Evolutionary conservation across 2,888 invertebrate genomes (phyloP).

Genomic region (Ceraclea dissimilis): DNA sequence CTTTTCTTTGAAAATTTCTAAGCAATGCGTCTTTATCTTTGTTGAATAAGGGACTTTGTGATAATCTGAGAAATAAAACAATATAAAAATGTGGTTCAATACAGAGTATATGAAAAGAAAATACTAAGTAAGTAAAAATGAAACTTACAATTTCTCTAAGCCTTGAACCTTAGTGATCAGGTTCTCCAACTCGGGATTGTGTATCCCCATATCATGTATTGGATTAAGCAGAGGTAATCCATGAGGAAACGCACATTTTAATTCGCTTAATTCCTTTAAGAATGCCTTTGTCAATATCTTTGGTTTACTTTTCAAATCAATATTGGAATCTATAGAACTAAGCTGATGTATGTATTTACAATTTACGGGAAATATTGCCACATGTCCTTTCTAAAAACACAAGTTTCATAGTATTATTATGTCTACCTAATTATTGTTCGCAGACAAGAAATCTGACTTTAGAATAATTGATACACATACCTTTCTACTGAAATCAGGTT

Average conservation of each 20-base stretch:
- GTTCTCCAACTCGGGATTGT: conserved; percentile 69
- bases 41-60: conserved; percentile 3
- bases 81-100: neutral
- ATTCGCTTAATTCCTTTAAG: conserved; percentile 75
- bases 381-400: conserved; percentile 59
- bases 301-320: conserved; percentile 71
- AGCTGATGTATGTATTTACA: conserved; percentile 76
- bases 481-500: conserved; percentile 31
- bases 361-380: conserved; percentile 82
- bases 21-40: conserved; percentile 1
- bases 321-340: conserved; percentile 81
- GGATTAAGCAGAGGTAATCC: conserved; percentile 89
- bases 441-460: too few relatives aligned
- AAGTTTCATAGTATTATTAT: conserved; percentile 3
- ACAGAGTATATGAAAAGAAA: neutral
- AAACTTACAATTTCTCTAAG: conserved; percentile 62
- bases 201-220: conserved; percentile 92
- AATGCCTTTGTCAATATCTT: conserved; percentile 78
- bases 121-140: conserved; percentile 17
- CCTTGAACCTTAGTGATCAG: conserved; percentile 74
- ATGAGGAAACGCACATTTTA: conserved; percentile 80
- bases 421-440: neutral
- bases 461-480: conserved; percentile 28
- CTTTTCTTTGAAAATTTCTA: conserved; percentile 38
- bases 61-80: conserved; percentile 4